These are phyloP conservation scores for Cyphomyrus discorhynchus DNA, from an alignment of 2,113 vertebrate genomes.

Conservation along the genomic window DNA sequence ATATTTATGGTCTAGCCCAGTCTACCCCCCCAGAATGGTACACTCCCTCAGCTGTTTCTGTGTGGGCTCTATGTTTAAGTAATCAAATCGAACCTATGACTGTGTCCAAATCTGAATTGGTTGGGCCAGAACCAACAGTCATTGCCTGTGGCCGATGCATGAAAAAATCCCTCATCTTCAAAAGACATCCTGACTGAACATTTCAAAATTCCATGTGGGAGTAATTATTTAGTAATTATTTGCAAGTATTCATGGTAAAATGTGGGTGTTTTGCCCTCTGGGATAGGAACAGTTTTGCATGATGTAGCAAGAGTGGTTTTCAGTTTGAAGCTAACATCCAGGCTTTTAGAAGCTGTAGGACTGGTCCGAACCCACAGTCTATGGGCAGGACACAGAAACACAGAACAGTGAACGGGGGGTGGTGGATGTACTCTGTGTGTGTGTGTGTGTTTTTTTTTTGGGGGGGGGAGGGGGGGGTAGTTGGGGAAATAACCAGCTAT, in stretches of 20 bases:
- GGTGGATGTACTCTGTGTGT: not conserved
- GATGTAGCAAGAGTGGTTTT: not conserved
- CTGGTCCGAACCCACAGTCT: not conserved
- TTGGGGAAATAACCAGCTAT: not conserved
- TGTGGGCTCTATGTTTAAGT: not conserved
- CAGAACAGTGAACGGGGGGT: not conserved
- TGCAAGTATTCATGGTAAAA: slow-evolving; percentile 2
- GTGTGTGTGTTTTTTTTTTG: not conserved
- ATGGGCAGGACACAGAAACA: not conserved
- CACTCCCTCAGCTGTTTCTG: not conserved
- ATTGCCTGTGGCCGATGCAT: not conserved
- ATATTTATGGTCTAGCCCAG: not conserved
- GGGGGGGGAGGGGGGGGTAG: not conserved
- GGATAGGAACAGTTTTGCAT: not conserved
- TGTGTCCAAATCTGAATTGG: not conserved
- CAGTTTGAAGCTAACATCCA: not conserved
- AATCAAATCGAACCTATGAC: not conserved
- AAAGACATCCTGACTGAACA: not conserved
- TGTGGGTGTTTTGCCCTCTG: not conserved
- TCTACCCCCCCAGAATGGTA: not conserved
- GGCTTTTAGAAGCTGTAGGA: not conserved
- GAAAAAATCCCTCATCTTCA: not conserved
- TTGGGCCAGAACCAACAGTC: not conserved
- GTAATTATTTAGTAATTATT: slow-evolving; percentile 11
- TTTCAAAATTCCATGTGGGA: not conserved